Percentiles rank a stretch among this genome's conserved stretches.
phyloP scores from a whole-genome alignment of 2,113 vertebrate species.

The Ammospiza nelsoni region DNA sequence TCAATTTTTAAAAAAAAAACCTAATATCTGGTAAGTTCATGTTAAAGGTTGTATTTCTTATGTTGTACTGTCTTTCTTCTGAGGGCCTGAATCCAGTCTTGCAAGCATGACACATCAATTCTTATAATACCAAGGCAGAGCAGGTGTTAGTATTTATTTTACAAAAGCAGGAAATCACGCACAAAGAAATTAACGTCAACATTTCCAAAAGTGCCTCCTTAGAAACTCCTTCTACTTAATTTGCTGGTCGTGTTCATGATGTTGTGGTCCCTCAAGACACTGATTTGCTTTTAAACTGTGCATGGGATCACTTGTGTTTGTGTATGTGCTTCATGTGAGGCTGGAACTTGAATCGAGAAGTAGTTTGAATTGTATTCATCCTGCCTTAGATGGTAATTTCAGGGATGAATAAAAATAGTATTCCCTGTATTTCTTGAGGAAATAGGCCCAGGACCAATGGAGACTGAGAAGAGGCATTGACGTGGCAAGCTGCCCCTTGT shows the following conservation, averaged over 20 bases:
- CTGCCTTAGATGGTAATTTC: not conserved
- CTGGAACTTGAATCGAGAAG: not conserved
- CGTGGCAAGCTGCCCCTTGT: not conserved
- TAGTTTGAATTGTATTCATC: not conserved
- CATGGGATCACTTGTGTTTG: not conserved
- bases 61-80: not conserved
- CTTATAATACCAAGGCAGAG: not conserved
- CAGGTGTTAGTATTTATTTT: not conserved
- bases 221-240: not conserved
- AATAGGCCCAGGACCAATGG: not conserved
- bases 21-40: not conserved
- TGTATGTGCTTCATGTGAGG: not conserved
- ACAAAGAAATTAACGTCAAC: not conserved
- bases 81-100: not conserved
- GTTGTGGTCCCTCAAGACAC: not conserved
- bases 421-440: not conserved
- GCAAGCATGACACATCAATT: not conserved
- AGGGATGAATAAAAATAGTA: not conserved
- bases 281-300: not conserved
- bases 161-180: not conserved
- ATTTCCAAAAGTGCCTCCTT: not conserved
- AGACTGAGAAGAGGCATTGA: not conserved
- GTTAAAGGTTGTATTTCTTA: not conserved
- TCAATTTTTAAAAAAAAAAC: not conserved
- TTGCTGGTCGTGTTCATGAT: not conserved